phyloP scores from a whole-genome alignment of 2,888 invertebrate species.

The Dichetophora obliterata region DNA sequence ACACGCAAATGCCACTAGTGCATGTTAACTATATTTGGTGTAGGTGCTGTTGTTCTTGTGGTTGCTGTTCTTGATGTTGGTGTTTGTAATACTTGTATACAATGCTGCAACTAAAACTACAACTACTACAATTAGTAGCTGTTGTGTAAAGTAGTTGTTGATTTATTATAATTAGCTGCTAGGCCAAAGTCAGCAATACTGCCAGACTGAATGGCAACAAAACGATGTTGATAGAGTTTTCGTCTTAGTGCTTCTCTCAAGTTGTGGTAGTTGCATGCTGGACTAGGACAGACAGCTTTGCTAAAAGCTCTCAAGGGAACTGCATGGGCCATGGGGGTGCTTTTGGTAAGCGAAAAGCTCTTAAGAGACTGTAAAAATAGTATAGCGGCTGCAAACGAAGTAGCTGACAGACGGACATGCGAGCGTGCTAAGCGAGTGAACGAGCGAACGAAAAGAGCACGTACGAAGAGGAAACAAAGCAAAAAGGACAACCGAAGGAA shows the following conservation, averaged over 20 bases:
- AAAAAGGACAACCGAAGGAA: conserved; percentile 22
- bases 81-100: not conserved
- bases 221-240: not conserved
- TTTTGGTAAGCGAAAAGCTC: conserved; percentile 24
- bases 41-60: not conserved
- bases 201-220: conserved; percentile 29
- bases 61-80: not conserved
- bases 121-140: not conserved
- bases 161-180: conserved; percentile 3
- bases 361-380: conserved; percentile 22
- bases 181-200: not conserved
- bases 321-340: not conserved
- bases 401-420: not conserved
- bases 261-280: not conserved
- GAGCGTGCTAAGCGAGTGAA: not conserved
- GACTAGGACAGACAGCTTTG: not conserved
- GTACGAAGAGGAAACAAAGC: conserved; percentile 16
- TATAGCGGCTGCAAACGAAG: not conserved
- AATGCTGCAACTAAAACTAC: not conserved
- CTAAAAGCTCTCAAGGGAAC: not conserved
- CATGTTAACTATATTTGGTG: not conserved
- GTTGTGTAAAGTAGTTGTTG: not conserved
- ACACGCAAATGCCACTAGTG: conserved; percentile 12
- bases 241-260: not conserved
- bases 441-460: not conserved